Percentiles rank a stretch among this genome's conserved stretches.
Conservation (phyloP, 2,113 vertebrate species). For the Ammodytes dubius region DNA sequence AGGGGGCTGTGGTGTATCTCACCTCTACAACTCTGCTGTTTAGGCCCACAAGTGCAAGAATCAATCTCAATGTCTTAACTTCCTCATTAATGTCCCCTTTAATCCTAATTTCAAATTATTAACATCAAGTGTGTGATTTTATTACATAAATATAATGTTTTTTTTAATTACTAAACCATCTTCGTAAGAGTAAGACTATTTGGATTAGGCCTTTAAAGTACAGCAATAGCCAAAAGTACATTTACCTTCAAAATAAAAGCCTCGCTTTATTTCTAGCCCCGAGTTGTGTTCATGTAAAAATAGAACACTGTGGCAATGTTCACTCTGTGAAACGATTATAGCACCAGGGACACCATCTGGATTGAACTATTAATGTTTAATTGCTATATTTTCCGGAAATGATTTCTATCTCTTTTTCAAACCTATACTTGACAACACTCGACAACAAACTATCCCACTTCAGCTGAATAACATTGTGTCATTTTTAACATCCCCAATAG, state of each 20-base stretch:
- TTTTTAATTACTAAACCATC: background rate
- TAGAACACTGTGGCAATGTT: background rate
- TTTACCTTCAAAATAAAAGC: conserved; percentile 46
- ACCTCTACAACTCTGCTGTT: background rate
- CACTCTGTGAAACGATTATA: background rate
- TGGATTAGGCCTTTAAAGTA: background rate
- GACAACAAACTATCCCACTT: background rate
- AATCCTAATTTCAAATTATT: background rate
- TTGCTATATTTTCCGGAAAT: conserved; percentile 1
- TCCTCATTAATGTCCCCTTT: background rate
- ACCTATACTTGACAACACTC: background rate
- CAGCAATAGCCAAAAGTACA: background rate
- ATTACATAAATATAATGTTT: background rate
- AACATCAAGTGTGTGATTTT: background rate
- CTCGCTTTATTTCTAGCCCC: background rate
- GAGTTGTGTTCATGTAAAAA: background rate
- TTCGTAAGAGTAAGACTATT: background rate
- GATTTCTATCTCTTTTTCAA: background rate
- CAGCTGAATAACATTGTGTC: too few relatives aligned
- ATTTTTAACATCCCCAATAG: background rate
- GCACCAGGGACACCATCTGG: fast-evolving
- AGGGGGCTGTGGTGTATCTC: background rate
- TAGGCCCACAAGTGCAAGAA: background rate
- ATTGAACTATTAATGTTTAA: background rate
- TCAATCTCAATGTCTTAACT: background rate